Evolutionary conservation across 2,797 vertebrate species (phyloP).

Genomic region (Clarias platycephalus): DNA sequence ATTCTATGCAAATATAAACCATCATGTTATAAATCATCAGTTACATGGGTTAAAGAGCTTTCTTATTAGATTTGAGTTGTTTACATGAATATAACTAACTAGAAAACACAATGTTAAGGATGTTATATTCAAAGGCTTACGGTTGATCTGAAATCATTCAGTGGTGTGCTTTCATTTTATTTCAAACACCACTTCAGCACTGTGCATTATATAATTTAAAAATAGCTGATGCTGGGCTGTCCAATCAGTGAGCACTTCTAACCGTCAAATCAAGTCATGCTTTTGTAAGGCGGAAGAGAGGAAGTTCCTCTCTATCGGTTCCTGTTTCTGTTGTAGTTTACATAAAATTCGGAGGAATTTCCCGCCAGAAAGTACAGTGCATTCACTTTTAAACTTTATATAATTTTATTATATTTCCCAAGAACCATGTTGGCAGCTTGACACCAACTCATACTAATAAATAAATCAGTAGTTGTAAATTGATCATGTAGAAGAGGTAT

Average conservation of each 20-base stretch:
- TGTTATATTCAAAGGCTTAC: not conserved
- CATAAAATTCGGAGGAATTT: constrained; percentile 12
- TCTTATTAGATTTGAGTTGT: not conserved
- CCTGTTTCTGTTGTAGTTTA: constrained; percentile 14
- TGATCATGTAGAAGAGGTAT: not conserved
- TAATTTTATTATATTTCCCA: not conserved
- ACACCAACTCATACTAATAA: not conserved
- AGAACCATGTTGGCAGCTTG: too few species aligned
- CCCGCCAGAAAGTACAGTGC: not conserved
- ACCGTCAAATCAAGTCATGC: not conserved
- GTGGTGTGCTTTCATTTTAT: too few species aligned
- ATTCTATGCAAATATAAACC: not conserved
- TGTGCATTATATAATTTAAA: not conserved
- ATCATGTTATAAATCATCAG: not conserved
- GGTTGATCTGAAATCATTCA: not conserved
- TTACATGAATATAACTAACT: not conserved
- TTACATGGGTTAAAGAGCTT: not conserved
- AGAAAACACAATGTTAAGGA: not conserved
- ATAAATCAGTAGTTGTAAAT: not conserved
- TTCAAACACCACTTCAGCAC: not conserved
- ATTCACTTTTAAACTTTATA: not conserved
- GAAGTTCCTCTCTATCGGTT: not conserved
- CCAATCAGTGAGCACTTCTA: not conserved
- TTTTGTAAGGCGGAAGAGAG: not conserved
- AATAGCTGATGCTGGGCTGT: not conserved